Conservation (phyloP, 2,113 vertebrate genomes). For the Acinonyx jubatus region DNA sequence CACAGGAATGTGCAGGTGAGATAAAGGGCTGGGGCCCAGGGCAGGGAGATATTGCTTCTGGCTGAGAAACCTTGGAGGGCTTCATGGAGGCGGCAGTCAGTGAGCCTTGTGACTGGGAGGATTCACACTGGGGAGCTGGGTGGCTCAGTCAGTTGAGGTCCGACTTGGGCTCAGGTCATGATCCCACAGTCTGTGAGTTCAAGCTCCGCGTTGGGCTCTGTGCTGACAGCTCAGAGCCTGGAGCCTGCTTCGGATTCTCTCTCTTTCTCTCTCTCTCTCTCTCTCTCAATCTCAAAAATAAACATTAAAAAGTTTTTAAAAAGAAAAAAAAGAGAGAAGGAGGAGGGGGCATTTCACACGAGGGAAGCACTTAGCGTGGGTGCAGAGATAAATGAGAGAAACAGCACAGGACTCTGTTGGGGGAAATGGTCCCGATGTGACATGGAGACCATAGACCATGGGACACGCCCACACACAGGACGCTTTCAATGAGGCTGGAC, state of each 20-base stretch:
- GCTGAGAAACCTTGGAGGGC: not conserved
- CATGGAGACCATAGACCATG: rapidly evolving
- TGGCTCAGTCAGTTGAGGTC: no score
- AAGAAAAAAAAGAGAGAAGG: not conserved
- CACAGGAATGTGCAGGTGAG: not conserved
- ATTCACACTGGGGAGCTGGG: not conserved
- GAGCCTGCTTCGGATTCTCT: no score
- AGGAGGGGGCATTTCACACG: not conserved
- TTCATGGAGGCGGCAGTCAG: not conserved
- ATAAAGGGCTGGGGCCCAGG: not conserved
- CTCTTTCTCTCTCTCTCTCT: no score
- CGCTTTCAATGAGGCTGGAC: not conserved
- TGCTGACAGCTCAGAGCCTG: no score
- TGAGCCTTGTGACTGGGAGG: not conserved
- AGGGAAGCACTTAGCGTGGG: not conserved
- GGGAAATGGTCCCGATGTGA: no score
- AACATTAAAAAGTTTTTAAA: no score
- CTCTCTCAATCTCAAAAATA: no score
- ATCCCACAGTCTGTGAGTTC: no score
- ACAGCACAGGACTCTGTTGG: not conserved
- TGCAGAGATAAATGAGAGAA: not conserved
- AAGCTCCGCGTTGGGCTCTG: no score
- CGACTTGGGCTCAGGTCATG: no score
- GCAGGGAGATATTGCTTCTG: not conserved
- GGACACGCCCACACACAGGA: rapidly evolving